A percentile compares a stretch with the other conserved stretches of the same genome.
These are phyloP conservation scores for Peromyscus melanophrys DNA, from an alignment of 2,797 vertebrate species.

Conservation along the genomic window DNA sequence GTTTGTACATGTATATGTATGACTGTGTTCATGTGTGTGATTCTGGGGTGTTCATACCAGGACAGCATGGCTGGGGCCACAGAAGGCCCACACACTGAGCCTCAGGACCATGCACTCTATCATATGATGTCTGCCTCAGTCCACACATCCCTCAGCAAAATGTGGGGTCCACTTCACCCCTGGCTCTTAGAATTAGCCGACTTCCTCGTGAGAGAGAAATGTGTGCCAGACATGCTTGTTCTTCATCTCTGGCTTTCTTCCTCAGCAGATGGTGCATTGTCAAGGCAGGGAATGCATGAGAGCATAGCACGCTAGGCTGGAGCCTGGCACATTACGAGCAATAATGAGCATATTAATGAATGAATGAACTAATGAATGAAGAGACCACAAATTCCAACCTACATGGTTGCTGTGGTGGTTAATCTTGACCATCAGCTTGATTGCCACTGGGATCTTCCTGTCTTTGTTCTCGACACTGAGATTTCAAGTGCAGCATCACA, in stretches of 20 bases:
- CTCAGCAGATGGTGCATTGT: neutral
- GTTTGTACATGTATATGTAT: neutral
- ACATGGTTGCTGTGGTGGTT: neutral
- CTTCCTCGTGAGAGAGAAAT: conserved; percentile 7
- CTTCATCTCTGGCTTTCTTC: neutral
- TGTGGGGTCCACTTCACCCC: neutral
- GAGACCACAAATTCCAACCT: neutral
- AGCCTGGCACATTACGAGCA: neutral
- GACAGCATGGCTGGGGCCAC: neutral
- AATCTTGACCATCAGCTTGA: neutral
- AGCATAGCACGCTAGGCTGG: neutral
- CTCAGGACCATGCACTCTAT: too few relatives aligned
- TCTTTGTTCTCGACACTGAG: neutral
- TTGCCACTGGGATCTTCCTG: neutral
- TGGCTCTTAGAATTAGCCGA: neutral
- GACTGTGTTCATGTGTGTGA: neutral
- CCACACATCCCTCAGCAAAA: neutral
- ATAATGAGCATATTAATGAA: neutral
- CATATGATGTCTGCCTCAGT: neutral
- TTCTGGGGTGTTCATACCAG: neutral
- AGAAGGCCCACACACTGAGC: neutral
- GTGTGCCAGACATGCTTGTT: neutral
- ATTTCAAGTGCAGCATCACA: neutral
- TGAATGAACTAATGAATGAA: neutral
- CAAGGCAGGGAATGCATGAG: neutral